These are phyloP conservation scores for Acronicta alni DNA, from an alignment of 2,888 invertebrate species.

Conservation along the genomic window DNA sequence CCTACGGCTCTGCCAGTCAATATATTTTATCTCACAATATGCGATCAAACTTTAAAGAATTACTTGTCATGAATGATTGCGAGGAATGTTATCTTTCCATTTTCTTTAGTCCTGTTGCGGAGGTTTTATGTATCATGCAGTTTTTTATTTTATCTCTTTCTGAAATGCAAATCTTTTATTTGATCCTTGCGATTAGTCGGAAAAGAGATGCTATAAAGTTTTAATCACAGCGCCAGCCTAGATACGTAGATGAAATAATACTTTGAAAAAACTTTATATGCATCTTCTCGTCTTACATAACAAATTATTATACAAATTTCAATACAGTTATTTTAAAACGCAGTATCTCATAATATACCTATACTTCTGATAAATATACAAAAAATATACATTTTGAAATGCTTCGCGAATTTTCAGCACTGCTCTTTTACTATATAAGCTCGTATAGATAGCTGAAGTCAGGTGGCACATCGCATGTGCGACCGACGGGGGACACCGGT, in stretches of 20 bases:
- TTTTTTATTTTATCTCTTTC: too few relatives aligned
- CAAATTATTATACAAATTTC: too few relatives aligned
- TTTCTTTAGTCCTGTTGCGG: conserved; percentile 1
- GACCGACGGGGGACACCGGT: conserved; percentile 70
- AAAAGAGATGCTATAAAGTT: conserved; percentile 7
- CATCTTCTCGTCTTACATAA: too few relatives aligned
- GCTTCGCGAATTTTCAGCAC: conserved; percentile 39
- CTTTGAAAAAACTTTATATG: too few relatives aligned
- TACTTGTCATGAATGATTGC: conserved; percentile 11
- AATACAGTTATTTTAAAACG: background rate
- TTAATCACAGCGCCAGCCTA: conserved; percentile 1
- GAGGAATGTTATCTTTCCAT: conserved; percentile 5
- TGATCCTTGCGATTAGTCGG: background rate
- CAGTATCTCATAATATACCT: background rate
- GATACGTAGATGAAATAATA: too few relatives aligned
- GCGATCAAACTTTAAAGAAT: conserved; percentile 37
- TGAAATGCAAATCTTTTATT: conserved; percentile 8
- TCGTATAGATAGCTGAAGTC: conserved; percentile 66
- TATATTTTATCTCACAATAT: conserved; percentile 49
- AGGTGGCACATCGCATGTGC: conserved; percentile 79
- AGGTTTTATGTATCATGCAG: conserved; percentile 8
- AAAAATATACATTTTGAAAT: conserved; percentile 29
- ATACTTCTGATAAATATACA: conserved; percentile 2
- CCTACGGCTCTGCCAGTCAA: conserved; percentile 51
- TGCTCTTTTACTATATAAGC: conserved; percentile 58